Evolutionary conservation across 2,113 vertebrate genomes (phyloP).

Genomic region (Notechis scutatus): DNA sequence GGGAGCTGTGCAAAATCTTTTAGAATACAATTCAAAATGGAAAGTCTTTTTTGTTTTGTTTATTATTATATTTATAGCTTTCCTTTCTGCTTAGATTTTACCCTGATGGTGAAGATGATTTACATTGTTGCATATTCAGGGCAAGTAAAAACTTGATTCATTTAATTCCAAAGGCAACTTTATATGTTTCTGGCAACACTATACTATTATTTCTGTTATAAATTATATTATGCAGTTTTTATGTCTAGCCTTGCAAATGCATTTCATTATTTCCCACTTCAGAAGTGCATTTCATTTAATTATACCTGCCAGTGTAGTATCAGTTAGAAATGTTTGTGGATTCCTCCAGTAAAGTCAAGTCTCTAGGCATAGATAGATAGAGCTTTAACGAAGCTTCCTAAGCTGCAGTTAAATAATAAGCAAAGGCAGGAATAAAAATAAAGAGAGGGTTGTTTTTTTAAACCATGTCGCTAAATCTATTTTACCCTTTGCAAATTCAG

Average conservation of each 20-base stretch:
- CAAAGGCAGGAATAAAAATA: not conserved
- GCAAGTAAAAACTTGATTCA: not conserved
- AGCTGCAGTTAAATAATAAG: not conserved
- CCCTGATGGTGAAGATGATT: not conserved
- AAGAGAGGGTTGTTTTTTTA: not conserved
- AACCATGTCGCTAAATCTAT: not conserved
- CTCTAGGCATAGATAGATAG: not conserved
- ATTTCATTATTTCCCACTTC: not conserved
- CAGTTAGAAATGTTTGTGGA: not conserved
- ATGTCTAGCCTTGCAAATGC: not conserved
- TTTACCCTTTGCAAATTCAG: not conserved
- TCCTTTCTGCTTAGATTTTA: not conserved
- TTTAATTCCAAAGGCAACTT: not conserved
- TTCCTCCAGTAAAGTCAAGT: not conserved
- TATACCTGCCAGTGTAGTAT: not conserved
- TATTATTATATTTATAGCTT: not conserved
- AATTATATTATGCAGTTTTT: not conserved
- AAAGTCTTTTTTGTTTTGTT: not conserved
- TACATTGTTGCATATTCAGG: not conserved
- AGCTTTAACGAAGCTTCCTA: not conserved
- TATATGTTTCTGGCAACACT: not conserved
- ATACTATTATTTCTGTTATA: not conserved
- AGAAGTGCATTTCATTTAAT: not conserved
- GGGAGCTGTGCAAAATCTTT: not conserved
- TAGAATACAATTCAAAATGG: not conserved